phyloP scores from a whole-genome alignment of 2,888 invertebrate genomes.

The Carpatolechia fugitivella region DNA sequence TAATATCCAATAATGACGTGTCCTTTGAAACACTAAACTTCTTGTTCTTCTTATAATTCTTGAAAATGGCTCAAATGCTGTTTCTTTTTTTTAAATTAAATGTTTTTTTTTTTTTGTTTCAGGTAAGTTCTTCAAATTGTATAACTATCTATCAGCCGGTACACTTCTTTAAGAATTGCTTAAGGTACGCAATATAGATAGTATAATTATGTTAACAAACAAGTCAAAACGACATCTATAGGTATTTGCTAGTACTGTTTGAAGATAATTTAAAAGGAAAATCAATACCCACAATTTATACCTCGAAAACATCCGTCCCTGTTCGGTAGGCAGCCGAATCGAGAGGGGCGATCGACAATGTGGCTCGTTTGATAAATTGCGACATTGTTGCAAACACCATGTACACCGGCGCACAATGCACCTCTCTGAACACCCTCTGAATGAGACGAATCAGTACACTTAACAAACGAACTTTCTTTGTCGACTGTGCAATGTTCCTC shows the following conservation, averaged over 20 bases:
- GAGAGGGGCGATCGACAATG: conserved; percentile 64
- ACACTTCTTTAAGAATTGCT: no score
- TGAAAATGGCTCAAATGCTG: background rate
- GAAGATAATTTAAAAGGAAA: background rate
- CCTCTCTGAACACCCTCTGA: conserved; percentile 1
- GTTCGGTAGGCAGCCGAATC: conserved; percentile 9
- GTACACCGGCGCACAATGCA: conserved; percentile 34
- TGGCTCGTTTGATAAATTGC: conserved; percentile 76
- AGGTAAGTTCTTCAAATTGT: background rate
- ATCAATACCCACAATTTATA: background rate
- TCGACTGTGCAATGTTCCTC: background rate
- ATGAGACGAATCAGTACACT: conserved; percentile 2
- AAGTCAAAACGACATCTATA: no score
- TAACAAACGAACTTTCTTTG: conserved; percentile 1
- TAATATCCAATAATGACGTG: no score
- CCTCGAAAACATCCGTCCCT: conserved; percentile 2
- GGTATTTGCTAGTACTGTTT: no score
- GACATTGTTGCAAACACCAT: conserved; percentile 65
- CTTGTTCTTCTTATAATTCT: no score
- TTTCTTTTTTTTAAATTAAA: background rate
- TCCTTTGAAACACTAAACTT: no score
- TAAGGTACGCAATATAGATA: no score
- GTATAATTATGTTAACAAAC: no score
- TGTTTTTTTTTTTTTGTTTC: background rate
- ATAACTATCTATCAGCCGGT: no score